A percentile compares a stretch with the other conserved stretches of the same genome.
Conservation (phyloP, 2,113 vertebrate species). For the Trichomycterus rosablanca region DNA sequence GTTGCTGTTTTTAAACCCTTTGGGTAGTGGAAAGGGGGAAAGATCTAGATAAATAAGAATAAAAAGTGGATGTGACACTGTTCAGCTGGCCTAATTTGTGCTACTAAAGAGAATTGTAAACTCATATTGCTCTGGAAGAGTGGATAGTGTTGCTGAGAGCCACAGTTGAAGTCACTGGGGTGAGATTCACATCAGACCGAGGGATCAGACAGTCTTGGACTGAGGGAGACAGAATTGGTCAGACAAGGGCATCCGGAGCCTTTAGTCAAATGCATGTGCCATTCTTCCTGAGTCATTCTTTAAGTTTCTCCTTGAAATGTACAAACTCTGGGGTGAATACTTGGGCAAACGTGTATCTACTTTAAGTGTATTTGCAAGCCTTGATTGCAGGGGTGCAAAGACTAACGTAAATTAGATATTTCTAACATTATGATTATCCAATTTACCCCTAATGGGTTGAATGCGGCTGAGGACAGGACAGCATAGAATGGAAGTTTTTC, state of each 20-base stretch:
- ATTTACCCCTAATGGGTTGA: too few species aligned
- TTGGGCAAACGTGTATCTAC: too few species aligned
- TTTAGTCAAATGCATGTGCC: constrained; percentile 5
- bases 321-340: too few species aligned
- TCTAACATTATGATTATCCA: too few species aligned
- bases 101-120: not conserved
- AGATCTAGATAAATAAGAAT: constrained; percentile 5
- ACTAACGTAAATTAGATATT: too few species aligned
- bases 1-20: not conserved
- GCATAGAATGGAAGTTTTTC: too few species aligned
- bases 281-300: constrained; percentile 12
- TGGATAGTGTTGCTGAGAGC: not conserved
- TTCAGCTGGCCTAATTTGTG: constrained; percentile 5
- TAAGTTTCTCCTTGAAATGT: too few species aligned
- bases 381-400: too few species aligned
- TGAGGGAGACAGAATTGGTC: constrained; percentile 10
- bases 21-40: not conserved
- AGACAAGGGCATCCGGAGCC: constrained; percentile 29
- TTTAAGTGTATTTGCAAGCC: too few species aligned
- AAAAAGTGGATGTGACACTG: not conserved
- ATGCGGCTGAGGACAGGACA: too few species aligned
- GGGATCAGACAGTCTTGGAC: too few species aligned
- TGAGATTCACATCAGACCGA: constrained; percentile 12
- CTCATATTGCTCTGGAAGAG: not conserved
- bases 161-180: not conserved